Conservation (phyloP, 1,140 invertebrate species). For the Euwallacea fornicatus region DNA sequence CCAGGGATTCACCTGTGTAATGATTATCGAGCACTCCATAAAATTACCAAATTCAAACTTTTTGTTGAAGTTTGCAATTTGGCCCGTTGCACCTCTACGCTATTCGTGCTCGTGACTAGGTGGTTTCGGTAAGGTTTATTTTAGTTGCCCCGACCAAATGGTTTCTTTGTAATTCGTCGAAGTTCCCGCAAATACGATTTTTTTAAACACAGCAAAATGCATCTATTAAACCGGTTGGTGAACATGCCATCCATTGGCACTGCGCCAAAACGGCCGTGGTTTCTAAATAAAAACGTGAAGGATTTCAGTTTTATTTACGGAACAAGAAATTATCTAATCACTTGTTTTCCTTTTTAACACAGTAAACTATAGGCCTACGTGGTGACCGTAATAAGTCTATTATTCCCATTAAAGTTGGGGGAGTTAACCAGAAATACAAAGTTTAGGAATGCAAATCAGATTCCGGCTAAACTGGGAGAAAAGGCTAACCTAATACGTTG, state of each 20-base stretch:
- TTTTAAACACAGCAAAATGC: constrained; percentile 24
- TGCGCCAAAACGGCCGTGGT: constrained; percentile 12
- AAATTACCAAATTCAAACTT: no score
- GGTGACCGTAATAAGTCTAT: neutral
- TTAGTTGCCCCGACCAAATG: neutral
- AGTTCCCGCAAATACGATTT: constrained; percentile 14
- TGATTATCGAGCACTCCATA: no score
- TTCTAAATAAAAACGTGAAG: constrained; percentile 33
- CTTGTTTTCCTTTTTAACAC: neutral
- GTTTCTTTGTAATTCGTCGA: neutral
- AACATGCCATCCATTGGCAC: constrained; percentile 11
- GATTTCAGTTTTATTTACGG: constrained; percentile 24
- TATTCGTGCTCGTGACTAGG: no score
- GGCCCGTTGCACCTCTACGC: no score
- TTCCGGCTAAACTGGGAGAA: no score
- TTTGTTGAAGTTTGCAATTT: no score
- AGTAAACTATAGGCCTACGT: no score
- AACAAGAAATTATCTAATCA: constrained; percentile 10
- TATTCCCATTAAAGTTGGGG: neutral
- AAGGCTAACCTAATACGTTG: no score
- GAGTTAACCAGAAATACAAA: no score
- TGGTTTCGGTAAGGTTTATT: no score
- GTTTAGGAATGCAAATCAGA: no score
- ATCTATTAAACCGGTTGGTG: constrained; percentile 22
- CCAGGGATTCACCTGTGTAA: no score